Evolutionary conservation across 2,797 vertebrate genomes (phyloP).

Genomic region (Scolopax rusticola): DNA sequence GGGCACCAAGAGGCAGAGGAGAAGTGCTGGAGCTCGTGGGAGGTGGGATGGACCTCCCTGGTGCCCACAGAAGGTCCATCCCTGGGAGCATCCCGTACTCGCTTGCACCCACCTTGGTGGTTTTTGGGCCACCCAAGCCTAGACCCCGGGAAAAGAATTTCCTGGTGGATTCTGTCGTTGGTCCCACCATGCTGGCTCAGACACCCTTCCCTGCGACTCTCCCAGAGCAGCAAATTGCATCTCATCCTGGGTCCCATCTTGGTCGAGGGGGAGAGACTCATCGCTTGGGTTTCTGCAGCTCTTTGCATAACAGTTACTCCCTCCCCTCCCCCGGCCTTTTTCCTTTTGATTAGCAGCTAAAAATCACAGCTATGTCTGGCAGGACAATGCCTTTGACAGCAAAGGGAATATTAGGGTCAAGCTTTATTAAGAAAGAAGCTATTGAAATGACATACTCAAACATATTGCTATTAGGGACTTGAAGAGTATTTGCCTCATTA

Average conservation of each 20-base stretch:
- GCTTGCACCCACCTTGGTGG: accelerated
- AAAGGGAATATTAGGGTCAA: conserved; percentile 59
- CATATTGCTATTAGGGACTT: conserved; percentile 77
- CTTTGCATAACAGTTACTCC: background rate
- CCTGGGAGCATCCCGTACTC: background rate
- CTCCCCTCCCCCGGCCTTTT: background rate
- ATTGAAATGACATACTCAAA: conserved; percentile 74
- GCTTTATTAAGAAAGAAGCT: conserved; percentile 65
- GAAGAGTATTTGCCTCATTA: conserved; percentile 81
- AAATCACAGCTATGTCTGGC: conserved; percentile 25
- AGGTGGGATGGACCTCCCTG: background rate
- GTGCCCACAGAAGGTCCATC: accelerated
- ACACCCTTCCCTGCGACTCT: accelerated
- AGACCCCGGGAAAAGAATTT: background rate
- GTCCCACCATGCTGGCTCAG: accelerated
- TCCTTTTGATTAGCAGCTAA: conserved; percentile 57
- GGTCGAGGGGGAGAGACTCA: accelerated
- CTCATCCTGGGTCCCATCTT: accelerated
- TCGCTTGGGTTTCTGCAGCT: background rate
- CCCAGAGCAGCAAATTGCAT: background rate
- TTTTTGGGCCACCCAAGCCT: background rate
- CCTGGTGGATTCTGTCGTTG: background rate
- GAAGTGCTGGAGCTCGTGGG: background rate
- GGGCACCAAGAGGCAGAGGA: background rate
- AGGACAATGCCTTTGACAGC: conserved; percentile 59